phyloP scores from a whole-genome alignment of 1,140 invertebrate species.

The Lanistes nyassanus region DNA sequence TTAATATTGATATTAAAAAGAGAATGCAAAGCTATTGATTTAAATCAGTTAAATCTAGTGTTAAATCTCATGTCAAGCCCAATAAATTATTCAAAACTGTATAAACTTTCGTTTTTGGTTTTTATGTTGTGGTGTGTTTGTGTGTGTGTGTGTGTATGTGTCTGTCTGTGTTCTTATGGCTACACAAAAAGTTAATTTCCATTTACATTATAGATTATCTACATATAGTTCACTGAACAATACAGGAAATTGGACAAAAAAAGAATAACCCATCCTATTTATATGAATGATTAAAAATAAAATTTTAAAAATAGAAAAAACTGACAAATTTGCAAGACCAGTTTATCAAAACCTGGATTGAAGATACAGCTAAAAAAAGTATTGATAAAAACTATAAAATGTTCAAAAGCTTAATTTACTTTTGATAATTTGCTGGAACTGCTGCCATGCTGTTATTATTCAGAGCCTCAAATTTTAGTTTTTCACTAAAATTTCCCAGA shows the following conservation, averaged over 20 bases:
- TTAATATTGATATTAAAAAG: neutral
- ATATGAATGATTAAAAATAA: neutral
- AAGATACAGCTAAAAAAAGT: neutral
- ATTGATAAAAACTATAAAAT: neutral
- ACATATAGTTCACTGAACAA: neutral
- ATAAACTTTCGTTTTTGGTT: neutral
- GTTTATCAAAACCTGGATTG: neutral
- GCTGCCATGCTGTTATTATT: too few species aligned
- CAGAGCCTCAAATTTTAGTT: too few species aligned
- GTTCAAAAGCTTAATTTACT: too few species aligned
- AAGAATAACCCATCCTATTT: neutral
- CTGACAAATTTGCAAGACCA: too few species aligned
- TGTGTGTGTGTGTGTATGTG: neutral
- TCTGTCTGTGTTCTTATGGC: neutral
- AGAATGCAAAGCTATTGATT: neutral
- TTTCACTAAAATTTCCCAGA: too few species aligned
- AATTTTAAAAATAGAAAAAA: too few species aligned
- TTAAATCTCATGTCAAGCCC: neutral
- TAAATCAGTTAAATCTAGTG: neutral
- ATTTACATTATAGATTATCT: neutral
- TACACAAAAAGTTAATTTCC: neutral
- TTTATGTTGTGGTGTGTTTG: slow-evolving; percentile 1
- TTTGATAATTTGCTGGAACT: too few species aligned
- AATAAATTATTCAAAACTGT: neutral
- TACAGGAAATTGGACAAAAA: neutral